Evolutionary conservation across 2,888 invertebrate genomes (phyloP), one percentile per base, ranked within the genome.

Genomic region (Microplitis deprimator): DNA sequence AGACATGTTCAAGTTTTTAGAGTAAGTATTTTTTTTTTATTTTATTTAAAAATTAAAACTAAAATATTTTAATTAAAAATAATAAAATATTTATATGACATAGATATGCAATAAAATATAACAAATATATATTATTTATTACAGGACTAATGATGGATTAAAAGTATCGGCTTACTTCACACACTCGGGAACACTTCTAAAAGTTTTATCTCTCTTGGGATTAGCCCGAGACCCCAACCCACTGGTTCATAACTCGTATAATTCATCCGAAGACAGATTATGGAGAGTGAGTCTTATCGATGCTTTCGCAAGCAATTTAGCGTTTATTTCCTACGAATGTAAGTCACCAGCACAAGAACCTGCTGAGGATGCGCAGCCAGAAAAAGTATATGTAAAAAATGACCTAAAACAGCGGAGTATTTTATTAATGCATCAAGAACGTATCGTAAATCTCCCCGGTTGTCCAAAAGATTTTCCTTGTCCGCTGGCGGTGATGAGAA

Each of bases 161-260:
- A 91, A 90, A 81, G 92, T 93, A 40, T 92, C 93, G 40, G 93
- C 94, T 81, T 94, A 96, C 84, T 96, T 96, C 86, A 93, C 95
- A 0, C 96, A 97, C 90, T 96, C 96, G 1, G 96, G 96, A 3
- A 94, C 96, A 0, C 86, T 96, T 65, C 90, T 96, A 41, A 97
- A 96, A 90, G 88, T 96, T 73, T 85, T 96, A 68, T 92, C 95
- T 0, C 93, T 95, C 83, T 88, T 96, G 80, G 94, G 94, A 13
- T 90, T 97, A 7, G 96, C 94, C 83, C 93, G 92, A 86, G 95
- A 96, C 69, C 85, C 91, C 0, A 79, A 89, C 2, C 92, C 91
- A 40, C 90, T 96, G 68, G 92, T 90, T n/a, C 93, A 93, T 61
- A 90, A 92, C 78, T 90, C 90, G 89, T 87, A 91, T 91, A 40